phyloP scores from a whole-genome alignment of 2,113 vertebrate species.

The Prunella himalayana region DNA sequence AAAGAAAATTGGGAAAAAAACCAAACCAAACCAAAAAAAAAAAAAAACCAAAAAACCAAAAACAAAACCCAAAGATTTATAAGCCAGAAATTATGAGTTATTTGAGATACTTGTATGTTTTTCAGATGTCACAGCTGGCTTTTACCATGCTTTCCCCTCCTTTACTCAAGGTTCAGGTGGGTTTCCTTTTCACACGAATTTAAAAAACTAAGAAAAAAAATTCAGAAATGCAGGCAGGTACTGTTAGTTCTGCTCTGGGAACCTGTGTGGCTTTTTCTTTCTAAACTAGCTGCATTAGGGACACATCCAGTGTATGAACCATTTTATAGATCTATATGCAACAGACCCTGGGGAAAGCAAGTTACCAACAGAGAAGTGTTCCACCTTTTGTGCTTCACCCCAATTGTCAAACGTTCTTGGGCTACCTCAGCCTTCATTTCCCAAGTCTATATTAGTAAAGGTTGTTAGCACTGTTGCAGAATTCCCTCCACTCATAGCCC shows the following conservation, averaged over 20 bases:
- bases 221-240: neutral
- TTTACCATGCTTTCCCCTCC: neutral
- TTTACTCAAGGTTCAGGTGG: constrained; percentile 6
- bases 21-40: no score
- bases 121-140: constrained; percentile 18
- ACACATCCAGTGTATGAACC: neutral
- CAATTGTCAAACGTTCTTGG: fast-evolving
- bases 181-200: constrained; percentile 39
- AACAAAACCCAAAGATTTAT: neutral
- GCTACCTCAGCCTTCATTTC: neutral
- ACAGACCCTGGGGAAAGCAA: neutral
- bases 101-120: constrained; percentile 48
- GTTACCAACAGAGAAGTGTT: neutral
- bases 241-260: neutral
- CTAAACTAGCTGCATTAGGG: neutral
- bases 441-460: neutral
- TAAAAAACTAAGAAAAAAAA: constrained; percentile 14
- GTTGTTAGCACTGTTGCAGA: neutral
- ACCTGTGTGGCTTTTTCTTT: neutral
- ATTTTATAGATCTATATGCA: neutral
- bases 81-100: neutral
- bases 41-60: neutral
- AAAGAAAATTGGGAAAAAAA: neutral
- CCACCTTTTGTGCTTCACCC: neutral
- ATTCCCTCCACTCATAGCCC: neutral